These are phyloP conservation scores for Heliconius eleuchia DNA, from an alignment of 1,140 invertebrate species.

Conservation along the genomic window DNA sequence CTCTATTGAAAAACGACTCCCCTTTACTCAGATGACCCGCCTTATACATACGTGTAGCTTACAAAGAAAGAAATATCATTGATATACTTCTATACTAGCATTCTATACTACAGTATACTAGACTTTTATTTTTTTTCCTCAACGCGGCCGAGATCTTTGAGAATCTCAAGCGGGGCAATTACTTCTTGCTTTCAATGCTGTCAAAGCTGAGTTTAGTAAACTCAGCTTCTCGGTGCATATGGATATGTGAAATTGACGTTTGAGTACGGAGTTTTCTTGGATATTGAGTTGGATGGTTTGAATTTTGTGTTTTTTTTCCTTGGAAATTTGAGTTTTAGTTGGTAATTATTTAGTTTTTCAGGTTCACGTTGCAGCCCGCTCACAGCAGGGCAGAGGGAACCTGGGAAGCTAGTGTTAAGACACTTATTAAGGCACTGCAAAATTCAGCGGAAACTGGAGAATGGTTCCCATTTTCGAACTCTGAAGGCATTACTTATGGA, in stretches of 20 bases:
- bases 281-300: background rate
- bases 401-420: too few relatives aligned
- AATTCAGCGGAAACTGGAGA: too few relatives aligned
- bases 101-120: background rate
- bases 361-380: too few relatives aligned
- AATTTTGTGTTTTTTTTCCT: too few relatives aligned
- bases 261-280: background rate
- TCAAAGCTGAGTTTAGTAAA: background rate
- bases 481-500: too few relatives aligned
- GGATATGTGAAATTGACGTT: conserved; percentile 2
- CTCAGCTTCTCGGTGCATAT: background rate
- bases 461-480: too few relatives aligned
- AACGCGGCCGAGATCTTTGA: conserved; percentile 6
- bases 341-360: too few relatives aligned
- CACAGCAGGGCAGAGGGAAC: too few relatives aligned
- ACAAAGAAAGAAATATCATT: background rate
- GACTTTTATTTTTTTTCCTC: background rate
- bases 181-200: conserved; percentile 8
- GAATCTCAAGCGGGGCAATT: conserved; percentile 13
- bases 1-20: background rate
- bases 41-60: background rate
- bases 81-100: background rate
- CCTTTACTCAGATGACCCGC: background rate
- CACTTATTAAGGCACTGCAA: too few relatives aligned
- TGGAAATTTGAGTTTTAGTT: too few relatives aligned